Percentiles rank a stretch among this genome's conserved stretches.
phyloP scores from a whole-genome alignment of 2,888 invertebrate species.

The Calephelis perditalis region DNA sequence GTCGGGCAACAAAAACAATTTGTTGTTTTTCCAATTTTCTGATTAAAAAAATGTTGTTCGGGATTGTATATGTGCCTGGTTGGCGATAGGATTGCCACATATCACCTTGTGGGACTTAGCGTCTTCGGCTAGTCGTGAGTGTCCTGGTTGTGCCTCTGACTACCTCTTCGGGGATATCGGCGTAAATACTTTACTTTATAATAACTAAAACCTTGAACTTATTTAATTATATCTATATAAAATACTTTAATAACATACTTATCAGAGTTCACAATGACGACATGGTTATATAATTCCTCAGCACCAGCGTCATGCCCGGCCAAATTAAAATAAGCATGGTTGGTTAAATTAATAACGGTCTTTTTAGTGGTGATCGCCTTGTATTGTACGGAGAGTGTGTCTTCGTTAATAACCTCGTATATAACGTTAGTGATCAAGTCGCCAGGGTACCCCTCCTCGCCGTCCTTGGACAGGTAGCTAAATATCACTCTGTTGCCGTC shows the following conservation, averaged over 20 bases:
- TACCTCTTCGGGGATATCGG: too few relatives aligned
- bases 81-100: too few relatives aligned
- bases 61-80: too few relatives aligned
- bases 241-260: slow-evolving; percentile 57
- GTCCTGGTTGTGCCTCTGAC: too few relatives aligned
- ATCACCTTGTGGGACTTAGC: too few relatives aligned
- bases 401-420: slow-evolving; percentile 84
- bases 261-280: slow-evolving; percentile 85
- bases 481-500: slow-evolving; percentile 81
- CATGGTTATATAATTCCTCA: slow-evolving; percentile 82
- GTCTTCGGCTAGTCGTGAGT: too few relatives aligned
- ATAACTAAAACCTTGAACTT: too few relatives aligned
- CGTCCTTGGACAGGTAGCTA: slow-evolving; percentile 83
- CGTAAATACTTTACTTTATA: slow-evolving; percentile 38
- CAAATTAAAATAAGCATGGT: slow-evolving; percentile 96
- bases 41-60: too few relatives aligned
- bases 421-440: slow-evolving; percentile 83
- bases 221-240: too few relatives aligned
- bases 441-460: slow-evolving; percentile 95
- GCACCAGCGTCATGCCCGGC: slow-evolving; percentile 87
- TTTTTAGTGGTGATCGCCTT: slow-evolving; percentile 84
- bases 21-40: too few relatives aligned
- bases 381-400: slow-evolving; percentile 84
- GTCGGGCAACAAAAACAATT: too few relatives aligned
- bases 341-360: slow-evolving; percentile 93